These are phyloP conservation scores for Drosophila meridiana DNA, from an alignment of 2,888 invertebrate species.

Conservation along the genomic window DNA sequence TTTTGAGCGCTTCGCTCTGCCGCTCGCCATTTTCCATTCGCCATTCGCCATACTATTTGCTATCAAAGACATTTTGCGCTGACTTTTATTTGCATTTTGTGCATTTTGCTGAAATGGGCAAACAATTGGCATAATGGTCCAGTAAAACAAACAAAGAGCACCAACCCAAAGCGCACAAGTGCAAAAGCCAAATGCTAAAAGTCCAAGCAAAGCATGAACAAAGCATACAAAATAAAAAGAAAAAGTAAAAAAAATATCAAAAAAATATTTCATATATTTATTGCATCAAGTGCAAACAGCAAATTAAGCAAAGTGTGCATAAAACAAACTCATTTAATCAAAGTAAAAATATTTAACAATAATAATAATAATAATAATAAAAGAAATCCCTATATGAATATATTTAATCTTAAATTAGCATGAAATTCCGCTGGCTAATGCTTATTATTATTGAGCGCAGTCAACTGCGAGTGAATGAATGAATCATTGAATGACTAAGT, in stretches of 20 bases:
- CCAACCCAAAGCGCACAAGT: constrained; percentile 20
- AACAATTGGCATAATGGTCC: constrained; percentile 70
- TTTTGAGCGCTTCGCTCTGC: constrained; percentile 61
- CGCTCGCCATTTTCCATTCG: constrained; percentile 25
- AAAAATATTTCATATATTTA: constrained; percentile 27
- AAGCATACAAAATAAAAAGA: constrained; percentile 5
- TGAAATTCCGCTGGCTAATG: constrained; percentile 21
- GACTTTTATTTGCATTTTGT: constrained; percentile 69
- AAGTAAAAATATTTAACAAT: neutral
- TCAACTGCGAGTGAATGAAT: neutral
- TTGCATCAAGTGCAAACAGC: constrained; percentile 22
- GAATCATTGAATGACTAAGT: neutral
- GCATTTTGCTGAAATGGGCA: constrained; percentile 68
- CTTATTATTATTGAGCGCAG: constrained; percentile 9
- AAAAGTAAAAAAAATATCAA: neutral
- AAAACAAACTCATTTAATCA: constrained; percentile 29
- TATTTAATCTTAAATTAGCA: constrained; percentile 32
- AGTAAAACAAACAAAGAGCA: constrained; percentile 23
- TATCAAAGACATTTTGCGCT: constrained; percentile 66
- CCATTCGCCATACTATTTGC: constrained; percentile 39
- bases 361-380: neutral
- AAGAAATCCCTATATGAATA: constrained; percentile 5
- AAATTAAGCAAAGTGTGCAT: constrained; percentile 33
- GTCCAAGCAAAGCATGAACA: constrained; percentile 30
- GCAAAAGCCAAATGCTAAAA: constrained; percentile 28